Percentiles rank a stretch among this genome's conserved stretches.
Evolutionary conservation across 2,113 vertebrate genomes (phyloP).

Genomic region (Seriola dumerili): DNA sequence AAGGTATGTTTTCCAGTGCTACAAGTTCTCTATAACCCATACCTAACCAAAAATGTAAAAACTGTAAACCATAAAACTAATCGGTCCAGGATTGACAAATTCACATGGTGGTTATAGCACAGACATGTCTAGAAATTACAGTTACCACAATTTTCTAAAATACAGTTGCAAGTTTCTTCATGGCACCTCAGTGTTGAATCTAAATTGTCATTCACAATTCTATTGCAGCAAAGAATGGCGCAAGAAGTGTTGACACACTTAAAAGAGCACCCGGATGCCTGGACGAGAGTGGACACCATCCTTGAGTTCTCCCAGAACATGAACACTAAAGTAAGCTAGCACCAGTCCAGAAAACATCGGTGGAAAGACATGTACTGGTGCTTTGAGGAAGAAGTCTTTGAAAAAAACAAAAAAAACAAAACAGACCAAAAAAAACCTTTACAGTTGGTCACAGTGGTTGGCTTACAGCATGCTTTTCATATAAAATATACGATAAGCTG

Average conservation of each 20-base stretch:
- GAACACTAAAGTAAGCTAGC: constrained; percentile 99
- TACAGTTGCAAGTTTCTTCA: not conserved
- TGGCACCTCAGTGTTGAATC: not conserved
- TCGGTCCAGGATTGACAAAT: not conserved
- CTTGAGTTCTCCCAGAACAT: constrained; percentile 99
- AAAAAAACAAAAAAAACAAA: not conserved
- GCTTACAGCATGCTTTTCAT: constrained; percentile 11
- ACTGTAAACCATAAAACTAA: too few relatives aligned
- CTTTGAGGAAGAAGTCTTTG: constrained; percentile 90
- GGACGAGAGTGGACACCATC: constrained; percentile 99
- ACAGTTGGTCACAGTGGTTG: constrained; percentile 18
- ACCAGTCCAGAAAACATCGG: constrained; percentile 63
- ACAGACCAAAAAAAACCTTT: not conserved
- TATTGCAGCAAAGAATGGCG: constrained; percentile 97
- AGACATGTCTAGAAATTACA: not conserved
- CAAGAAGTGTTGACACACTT: constrained; percentile 99
- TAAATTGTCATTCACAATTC: constrained; percentile 24
- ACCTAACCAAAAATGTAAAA: not conserved
- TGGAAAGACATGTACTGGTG: constrained; percentile 83
- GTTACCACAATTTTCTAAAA: not conserved
- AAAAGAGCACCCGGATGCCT: constrained; percentile 99
- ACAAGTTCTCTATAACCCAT: not conserved
- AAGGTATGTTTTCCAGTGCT: not conserved
- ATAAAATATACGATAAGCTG: not conserved
- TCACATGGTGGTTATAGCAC: not conserved